phyloP scores from a whole-genome alignment of 92 coral and sea anemone species.

The Scolanthus callimorphus region DNA sequence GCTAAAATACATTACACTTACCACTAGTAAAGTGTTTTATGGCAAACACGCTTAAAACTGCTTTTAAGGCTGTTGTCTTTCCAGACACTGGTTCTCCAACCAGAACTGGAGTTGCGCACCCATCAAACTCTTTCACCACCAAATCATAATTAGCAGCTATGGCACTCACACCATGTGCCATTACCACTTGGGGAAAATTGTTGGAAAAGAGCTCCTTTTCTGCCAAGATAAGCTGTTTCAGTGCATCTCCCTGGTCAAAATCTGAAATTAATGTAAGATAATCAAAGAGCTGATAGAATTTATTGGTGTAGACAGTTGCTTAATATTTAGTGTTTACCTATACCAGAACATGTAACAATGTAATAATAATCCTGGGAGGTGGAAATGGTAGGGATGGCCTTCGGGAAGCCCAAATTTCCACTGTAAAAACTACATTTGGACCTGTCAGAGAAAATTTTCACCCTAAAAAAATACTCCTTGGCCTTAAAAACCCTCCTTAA shows the following conservation, averaged over 20 bases:
- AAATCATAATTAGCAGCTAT: conserved; percentile 49
- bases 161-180: conserved; percentile 34
- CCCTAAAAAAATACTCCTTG: too few species aligned
- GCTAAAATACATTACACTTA: conserved; percentile 1
- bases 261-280: conserved; percentile 11
- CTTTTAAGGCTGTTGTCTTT: conserved; percentile 42
- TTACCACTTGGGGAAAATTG: conserved; percentile 40
- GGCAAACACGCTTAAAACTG: conserved; percentile 29
- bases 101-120: conserved; percentile 28
- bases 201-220: conserved; percentile 27
- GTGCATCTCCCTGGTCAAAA: conserved; percentile 40
- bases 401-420: too few species aligned
- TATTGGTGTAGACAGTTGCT: background rate
- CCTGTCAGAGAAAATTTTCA: too few species aligned
- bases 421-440: too few species aligned
- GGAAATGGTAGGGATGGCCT: too few species aligned
- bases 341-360: too few species aligned
- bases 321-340: too few species aligned
- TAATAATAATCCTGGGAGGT: too few species aligned
- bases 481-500: too few species aligned
- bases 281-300: too few species aligned
- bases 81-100: conserved; percentile 44
- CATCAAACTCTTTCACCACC: conserved; percentile 34
- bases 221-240: conserved; percentile 13
- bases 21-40: conserved; percentile 7